Evolutionary conservation across 2,888 invertebrate species (phyloP).

Genomic region (Cantharis rufa): DNA sequence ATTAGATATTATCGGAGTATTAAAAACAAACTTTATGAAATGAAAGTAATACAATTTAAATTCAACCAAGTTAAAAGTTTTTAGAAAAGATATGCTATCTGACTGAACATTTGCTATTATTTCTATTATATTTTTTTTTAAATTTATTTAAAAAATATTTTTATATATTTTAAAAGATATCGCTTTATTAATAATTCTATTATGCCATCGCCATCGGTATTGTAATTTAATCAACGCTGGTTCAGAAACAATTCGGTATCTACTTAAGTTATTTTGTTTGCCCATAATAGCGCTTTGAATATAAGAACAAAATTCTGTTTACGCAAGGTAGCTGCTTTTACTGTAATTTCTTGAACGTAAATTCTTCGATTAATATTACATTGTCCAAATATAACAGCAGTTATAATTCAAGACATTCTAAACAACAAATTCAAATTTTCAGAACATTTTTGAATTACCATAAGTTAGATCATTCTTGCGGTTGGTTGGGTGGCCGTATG

Average conservation of each 20-base stretch:
- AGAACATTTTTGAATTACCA: no score
- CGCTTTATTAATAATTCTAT: not conserved
- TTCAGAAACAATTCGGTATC: not conserved
- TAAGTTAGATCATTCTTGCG: no score
- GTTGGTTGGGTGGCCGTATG: no score
- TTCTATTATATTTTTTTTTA: not conserved
- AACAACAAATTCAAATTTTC: no score
- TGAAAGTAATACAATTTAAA: not conserved
- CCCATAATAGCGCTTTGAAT: not conserved
- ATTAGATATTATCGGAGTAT: not conserved
- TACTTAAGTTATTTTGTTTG: not conserved
- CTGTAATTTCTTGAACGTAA: not conserved
- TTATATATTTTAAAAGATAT: not conserved
- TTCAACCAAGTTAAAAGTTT: not conserved
- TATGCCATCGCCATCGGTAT: not conserved
- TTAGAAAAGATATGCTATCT: not conserved
- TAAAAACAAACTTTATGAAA: not conserved
- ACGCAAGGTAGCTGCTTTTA: not conserved
- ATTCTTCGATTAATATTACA: not conserved
- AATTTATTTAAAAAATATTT: not conserved
- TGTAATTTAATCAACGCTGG: not conserved
- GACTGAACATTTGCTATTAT: not conserved
- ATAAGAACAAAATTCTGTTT: not conserved
- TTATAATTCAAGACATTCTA: no score
- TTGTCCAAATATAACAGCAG: not conserved